Conservation (phyloP, 2,113 vertebrate species). For the Ramphastos sulfuratus region DNA sequence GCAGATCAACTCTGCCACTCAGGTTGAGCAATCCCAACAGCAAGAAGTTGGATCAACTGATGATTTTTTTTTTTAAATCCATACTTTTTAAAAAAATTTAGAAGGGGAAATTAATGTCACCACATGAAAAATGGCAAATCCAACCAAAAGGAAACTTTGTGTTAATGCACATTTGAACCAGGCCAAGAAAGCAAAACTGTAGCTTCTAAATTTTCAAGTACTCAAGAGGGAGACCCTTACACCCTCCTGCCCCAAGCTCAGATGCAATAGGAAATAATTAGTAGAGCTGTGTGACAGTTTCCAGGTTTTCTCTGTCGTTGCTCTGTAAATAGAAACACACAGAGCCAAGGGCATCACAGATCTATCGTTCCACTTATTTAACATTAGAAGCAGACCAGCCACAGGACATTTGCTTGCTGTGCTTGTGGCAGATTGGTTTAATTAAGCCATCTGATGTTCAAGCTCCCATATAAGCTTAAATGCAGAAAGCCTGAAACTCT, state of each 20-base stretch:
- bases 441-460: neutral
- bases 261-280: conserved; percentile 41
- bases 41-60: neutral
- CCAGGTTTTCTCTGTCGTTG: neutral
- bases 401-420: neutral
- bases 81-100: neutral
- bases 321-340: neutral
- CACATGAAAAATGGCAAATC: neutral
- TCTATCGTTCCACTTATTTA: neutral
- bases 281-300: conserved; percentile 47
- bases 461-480: neutral
- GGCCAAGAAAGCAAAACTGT: conserved; percentile 53
- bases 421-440: neutral
- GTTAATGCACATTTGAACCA: conserved; percentile 68
- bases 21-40: neutral
- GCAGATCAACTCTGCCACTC: neutral
- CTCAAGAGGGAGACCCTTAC: neutral
- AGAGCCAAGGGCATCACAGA: neutral
- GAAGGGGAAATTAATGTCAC: neutral
- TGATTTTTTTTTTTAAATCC: neutral
- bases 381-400: neutral
- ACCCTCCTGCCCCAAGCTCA: neutral
- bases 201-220: neutral
- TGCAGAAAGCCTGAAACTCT: neutral
- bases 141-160: conserved; percentile 26